Evolutionary conservation across 2,113 vertebrate species (phyloP), one percentile per base, ranked within the genome.

Genomic region (Dinomys branickii): DNA sequence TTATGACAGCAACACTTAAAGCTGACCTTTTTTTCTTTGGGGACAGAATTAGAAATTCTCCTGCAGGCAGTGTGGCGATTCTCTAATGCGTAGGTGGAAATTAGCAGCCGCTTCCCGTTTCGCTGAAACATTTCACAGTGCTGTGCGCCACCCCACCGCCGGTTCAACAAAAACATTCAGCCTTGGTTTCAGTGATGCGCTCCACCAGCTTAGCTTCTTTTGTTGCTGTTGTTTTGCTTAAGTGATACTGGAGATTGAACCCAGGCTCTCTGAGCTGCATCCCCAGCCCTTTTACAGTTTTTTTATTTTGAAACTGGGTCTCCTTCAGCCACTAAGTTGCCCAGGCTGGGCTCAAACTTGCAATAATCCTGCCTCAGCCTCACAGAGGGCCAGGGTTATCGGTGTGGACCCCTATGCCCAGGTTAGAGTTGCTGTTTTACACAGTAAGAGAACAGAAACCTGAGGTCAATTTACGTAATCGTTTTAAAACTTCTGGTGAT

Each of bases 21-120:
- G 35, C 11, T 65, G 91, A 94, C 97, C 94, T 52, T 59, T 82
- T 54, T 54, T 67, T 78, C 90, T 67, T 90, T 80, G 35, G 33
- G 77, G 41, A 90, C 38, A 80, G 67, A 93, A 7, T 26, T 69
- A 47, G 35, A 96, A 95, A 65, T 82, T 84, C 95, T 97, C 93
- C 81, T 88, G 24, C 35, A 88, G 80, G 50, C 84, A 78, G 82
- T 67, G 59, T 13, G 2, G 0, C 26, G 75, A 22, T 91, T 89
- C 93, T 63, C 41, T 81, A 90, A 30, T 12, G 67, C 20, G 28
- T 77, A 13, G 56, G 67, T 87, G 90, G 69, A 91, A 93, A 94
- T 85, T 59, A 63, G 52, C 82, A 6, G 11, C 82, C 41, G 17
- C 61, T 58, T 85, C 83, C 47, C 75, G 50, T 67, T 59, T 41